These are phyloP conservation scores for Hippotragus niger DNA, from an alignment of 2,113 vertebrate genomes.

Conservation along the genomic window DNA sequence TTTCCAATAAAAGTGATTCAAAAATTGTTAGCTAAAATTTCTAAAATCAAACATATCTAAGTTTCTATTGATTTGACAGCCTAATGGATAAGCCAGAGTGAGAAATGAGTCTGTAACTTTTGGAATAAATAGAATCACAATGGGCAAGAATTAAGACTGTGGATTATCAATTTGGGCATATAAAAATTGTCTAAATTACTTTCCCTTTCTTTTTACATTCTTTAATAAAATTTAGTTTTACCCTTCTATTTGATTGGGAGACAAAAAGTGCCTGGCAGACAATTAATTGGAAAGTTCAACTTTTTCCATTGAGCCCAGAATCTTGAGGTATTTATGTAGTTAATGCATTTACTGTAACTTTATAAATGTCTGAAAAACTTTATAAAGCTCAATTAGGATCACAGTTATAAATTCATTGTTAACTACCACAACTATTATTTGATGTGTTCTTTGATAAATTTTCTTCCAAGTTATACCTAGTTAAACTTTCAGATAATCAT, in stretches of 20 bases:
- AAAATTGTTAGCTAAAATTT: not conserved
- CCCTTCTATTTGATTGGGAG: not conserved
- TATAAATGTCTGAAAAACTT: slow-evolving; percentile 38
- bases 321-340: slow-evolving; percentile 2
- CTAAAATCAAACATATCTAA: not conserved
- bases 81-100: not conserved
- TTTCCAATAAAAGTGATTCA: not conserved
- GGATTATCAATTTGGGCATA: not conserved
- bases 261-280: not conserved
- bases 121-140: not conserved
- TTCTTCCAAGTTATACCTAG: slow-evolving; percentile 6
- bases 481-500: slow-evolving; percentile 28
- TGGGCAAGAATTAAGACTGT: not conserved
- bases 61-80: not conserved
- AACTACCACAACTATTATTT: slow-evolving; percentile 22
- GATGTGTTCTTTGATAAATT: slow-evolving; percentile 22
- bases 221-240: not conserved
- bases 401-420: slow-evolving; percentile 44
- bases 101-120: not conserved
- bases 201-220: not conserved
- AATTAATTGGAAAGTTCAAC: not conserved
- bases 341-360: slow-evolving; percentile 22
- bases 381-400: slow-evolving; percentile 48
- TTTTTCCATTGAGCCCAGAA: not conserved
- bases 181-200: not conserved